phyloP scores from a whole-genome alignment of 1,140 invertebrate species.

The Ips typographus region DNA sequence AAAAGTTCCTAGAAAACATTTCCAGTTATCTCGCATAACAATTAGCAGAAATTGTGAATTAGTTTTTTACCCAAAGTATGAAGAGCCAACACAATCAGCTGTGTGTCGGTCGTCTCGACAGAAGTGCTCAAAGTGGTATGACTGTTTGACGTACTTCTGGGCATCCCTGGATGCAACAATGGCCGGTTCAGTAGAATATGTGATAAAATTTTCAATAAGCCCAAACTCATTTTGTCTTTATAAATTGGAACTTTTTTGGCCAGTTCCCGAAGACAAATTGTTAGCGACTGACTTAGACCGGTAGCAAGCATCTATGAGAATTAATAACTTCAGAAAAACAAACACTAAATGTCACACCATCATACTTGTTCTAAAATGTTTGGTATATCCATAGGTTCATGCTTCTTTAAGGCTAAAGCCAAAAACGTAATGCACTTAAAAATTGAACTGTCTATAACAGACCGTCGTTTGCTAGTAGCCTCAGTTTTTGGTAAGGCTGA shows the following conservation, averaged over 20 bases:
- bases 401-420: conserved; percentile 80
- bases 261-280: conserved; percentile 86
- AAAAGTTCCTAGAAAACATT: conserved; percentile 69
- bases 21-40: neutral
- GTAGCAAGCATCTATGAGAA: conserved; percentile 80
- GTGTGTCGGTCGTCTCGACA: conserved; percentile 67
- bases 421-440: conserved; percentile 95
- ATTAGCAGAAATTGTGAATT: neutral
- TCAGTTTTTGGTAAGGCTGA: conserved; percentile 79
- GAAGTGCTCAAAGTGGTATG: conserved; percentile 43
- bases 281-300: conserved; percentile 86
- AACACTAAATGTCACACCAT: neutral
- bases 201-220: conserved; percentile 83
- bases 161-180: conserved; percentile 75
- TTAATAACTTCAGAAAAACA: conserved; percentile 6
- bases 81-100: conserved; percentile 87
- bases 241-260: conserved; percentile 85
- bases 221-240: conserved; percentile 89
- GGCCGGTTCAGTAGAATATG: conserved; percentile 88
- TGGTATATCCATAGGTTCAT: conserved; percentile 68
- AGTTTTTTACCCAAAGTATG: conserved; percentile 67
- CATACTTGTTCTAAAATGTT: conserved; percentile 72
- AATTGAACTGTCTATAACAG: conserved; percentile 81
- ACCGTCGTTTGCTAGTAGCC: conserved; percentile 68
- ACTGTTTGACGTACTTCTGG: conserved; percentile 55